These are phyloP conservation scores for Actinemys pallida DNA, from an alignment of 2,113 vertebrate species.

Conservation along the genomic window DNA sequence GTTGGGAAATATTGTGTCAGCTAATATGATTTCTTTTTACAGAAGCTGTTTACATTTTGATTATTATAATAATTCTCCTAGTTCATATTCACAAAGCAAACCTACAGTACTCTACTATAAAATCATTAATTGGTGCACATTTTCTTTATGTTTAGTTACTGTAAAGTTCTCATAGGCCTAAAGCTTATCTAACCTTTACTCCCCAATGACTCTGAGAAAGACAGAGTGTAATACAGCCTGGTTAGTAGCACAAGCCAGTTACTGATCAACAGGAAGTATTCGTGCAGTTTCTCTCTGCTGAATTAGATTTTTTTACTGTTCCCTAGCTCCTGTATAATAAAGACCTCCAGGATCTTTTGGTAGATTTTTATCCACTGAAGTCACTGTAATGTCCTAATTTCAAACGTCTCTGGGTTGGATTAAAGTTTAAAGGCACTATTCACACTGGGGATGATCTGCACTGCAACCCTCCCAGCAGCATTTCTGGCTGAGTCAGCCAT, in stretches of 20 bases:
- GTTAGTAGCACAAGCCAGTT: slow-evolving; percentile 42
- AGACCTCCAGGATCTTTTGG: slow-evolving; percentile 27
- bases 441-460: background rate
- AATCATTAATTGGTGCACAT: background rate
- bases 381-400: slow-evolving; percentile 41
- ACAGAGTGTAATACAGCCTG: background rate
- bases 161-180: background rate
- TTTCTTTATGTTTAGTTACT: background rate
- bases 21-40: background rate
- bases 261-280: slow-evolving; percentile 51
- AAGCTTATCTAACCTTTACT: slow-evolving; percentile 29
- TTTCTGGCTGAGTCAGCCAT: background rate
- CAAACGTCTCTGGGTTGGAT: background rate
- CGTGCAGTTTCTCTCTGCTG: slow-evolving; percentile 48
- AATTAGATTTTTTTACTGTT: slow-evolving; percentile 60
- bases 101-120: background rate
- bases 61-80: background rate
- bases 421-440: background rate
- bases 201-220: slow-evolving; percentile 21
- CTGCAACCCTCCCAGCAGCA: background rate
- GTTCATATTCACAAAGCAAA: slow-evolving; percentile 11
- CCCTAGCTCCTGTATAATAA: slow-evolving; percentile 15
- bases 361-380: slow-evolving; percentile 44
- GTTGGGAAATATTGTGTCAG: accelerated
- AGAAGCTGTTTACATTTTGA: background rate